These are phyloP conservation scores for Clarias fuscus DNA, from an alignment of 2,797 vertebrate species.

Conservation along the genomic window DNA sequence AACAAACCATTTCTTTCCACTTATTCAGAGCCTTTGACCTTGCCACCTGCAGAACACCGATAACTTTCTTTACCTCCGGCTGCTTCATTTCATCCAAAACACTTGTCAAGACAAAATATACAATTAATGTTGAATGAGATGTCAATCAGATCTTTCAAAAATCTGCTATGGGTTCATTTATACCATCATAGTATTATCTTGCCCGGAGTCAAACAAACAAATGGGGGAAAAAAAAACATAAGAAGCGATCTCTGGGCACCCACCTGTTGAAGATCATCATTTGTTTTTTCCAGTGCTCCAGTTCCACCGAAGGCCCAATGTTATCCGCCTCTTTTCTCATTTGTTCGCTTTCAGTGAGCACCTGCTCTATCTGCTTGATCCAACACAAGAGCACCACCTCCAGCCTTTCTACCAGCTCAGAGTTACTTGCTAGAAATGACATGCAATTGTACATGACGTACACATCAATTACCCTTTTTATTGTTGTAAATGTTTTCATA, in stretches of 20 bases:
- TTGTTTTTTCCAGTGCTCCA: slow-evolving; percentile 82
- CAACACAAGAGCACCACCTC: slow-evolving; percentile 72
- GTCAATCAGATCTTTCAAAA: too few species aligned
- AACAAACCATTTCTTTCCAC: slow-evolving; percentile 82
- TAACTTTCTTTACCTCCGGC: slow-evolving; percentile 77
- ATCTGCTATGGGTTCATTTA: too few species aligned
- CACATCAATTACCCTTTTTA: too few species aligned
- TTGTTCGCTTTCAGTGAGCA: slow-evolving; percentile 79
- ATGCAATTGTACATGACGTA: background rate
- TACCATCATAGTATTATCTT: too few species aligned
- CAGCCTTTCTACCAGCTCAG: slow-evolving; percentile 75
- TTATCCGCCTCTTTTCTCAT: slow-evolving; percentile 82
- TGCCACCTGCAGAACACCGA: slow-evolving; percentile 79
- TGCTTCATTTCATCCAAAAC: slow-evolving; percentile 81
- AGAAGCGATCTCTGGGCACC: too few species aligned
- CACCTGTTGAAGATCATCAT: slow-evolving; percentile 81
- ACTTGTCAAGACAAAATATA: slow-evolving; percentile 55
- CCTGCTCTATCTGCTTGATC: slow-evolving; percentile 79
- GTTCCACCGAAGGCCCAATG: slow-evolving; percentile 78
- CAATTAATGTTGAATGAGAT: too few species aligned
- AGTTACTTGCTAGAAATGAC: slow-evolving; percentile 69
- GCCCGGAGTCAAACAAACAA: too few species aligned
- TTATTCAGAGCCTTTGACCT: slow-evolving; percentile 73
- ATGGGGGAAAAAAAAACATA: too few species aligned
- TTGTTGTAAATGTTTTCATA: too few species aligned